Conservation (phyloP, 64 coral and sea anemone genomes). For the Montipora efflorescens region DNA sequence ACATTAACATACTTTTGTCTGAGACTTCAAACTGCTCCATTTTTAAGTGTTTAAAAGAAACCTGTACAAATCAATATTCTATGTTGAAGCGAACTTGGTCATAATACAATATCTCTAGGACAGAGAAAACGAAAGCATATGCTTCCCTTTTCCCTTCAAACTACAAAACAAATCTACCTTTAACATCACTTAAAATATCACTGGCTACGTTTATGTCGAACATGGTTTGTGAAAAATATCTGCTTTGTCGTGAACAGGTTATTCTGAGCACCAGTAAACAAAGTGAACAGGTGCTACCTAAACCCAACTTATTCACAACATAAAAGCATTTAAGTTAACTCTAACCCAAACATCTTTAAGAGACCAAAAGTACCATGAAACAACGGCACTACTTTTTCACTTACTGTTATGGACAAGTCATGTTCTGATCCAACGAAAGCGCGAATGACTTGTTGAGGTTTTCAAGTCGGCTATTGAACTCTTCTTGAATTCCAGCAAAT, state of each 20-base stretch:
- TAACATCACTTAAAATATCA: neutral
- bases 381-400: neutral
- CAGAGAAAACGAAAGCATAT: too few relatives aligned
- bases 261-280: too few relatives aligned
- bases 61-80: too few relatives aligned
- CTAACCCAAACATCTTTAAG: neutral
- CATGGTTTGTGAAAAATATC: too few relatives aligned
- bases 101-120: too few relatives aligned
- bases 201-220: neutral
- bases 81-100: too few relatives aligned
- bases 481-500: constrained; percentile 84
- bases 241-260: too few relatives aligned
- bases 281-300: too few relatives aligned
- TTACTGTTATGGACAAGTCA: constrained; percentile 37
- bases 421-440: constrained; percentile 65
- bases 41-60: too few relatives aligned
- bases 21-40: too few relatives aligned
- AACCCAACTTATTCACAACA: neutral
- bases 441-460: constrained; percentile 84
- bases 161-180: neutral
- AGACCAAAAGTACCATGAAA: neutral
- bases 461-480: constrained; percentile 85
- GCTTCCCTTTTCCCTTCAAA: neutral
- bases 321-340: neutral
- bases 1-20: neutral